Percentiles rank a stretch among this genome's conserved stretches.
Conservation (phyloP, 2,888 invertebrate species). For the Cerastis rubricosa region DNA sequence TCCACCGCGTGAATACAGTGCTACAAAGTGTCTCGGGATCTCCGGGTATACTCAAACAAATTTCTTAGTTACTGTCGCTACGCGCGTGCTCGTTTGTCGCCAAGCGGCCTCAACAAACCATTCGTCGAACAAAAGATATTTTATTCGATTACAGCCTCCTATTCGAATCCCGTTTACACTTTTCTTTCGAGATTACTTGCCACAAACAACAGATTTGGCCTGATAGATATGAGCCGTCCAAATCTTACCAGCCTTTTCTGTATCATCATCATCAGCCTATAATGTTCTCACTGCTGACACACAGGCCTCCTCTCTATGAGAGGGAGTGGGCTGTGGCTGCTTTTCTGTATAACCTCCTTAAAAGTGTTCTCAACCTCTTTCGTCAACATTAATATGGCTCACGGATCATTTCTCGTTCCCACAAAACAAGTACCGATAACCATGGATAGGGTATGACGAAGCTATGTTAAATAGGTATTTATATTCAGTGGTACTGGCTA, state of each 20-base stretch:
- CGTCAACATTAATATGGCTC: slow-evolving; percentile 38
- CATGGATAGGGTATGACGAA: slow-evolving; percentile 12
- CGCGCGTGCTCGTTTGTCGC: neutral
- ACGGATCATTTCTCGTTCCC: slow-evolving; percentile 34
- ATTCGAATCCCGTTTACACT: neutral
- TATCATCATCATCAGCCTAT: too few species aligned
- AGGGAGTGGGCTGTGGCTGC: too few species aligned
- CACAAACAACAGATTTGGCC: neutral
- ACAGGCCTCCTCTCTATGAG: too few species aligned
- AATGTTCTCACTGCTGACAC: too few species aligned
- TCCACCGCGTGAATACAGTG: too few species aligned
- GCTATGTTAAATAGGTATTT: slow-evolving; percentile 45
- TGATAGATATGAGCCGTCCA: too few species aligned
- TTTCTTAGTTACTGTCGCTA: neutral
- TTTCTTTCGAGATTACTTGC: neutral
- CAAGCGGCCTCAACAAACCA: neutral
- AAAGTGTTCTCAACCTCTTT: slow-evolving; percentile 3
- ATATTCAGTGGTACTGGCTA: slow-evolving; percentile 48
- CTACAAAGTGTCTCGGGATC: neutral
- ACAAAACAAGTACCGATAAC: slow-evolving; percentile 32
- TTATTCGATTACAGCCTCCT: too few species aligned
- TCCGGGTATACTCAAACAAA: neutral
- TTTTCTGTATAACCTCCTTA: neutral
- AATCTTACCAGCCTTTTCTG: too few species aligned
- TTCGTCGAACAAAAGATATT: neutral